A percentile compares a stretch with the other conserved stretches of the same genome.
Conservation (phyloP, 2,888 invertebrate genomes). For the Pterostichus niger region DNA sequence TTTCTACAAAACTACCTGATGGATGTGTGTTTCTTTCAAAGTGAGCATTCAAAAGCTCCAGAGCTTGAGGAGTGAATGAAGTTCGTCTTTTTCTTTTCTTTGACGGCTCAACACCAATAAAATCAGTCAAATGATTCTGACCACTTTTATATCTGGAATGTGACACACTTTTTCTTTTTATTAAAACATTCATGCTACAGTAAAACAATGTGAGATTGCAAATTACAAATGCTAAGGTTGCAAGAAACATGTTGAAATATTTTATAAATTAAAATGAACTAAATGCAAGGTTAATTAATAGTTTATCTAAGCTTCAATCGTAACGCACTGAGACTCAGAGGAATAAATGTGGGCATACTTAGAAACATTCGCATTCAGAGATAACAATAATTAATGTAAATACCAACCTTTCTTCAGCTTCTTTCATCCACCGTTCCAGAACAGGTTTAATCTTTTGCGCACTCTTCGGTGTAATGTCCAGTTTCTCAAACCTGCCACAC, state of each 20-base stretch:
- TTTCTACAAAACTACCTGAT: constrained; percentile 84
- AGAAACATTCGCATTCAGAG: constrained; percentile 40
- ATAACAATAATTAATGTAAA: constrained; percentile 65
- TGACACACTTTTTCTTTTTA: constrained; percentile 72
- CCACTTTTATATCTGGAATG: constrained; percentile 92
- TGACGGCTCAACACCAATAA: constrained; percentile 97
- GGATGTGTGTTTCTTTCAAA: constrained; percentile 99
- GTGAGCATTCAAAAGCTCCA: constrained; percentile 96
- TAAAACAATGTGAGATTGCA: constrained; percentile 18
- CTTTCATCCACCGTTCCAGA: constrained; percentile 99
- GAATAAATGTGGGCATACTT: constrained; percentile 41
- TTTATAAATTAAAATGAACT: constrained; percentile 52
- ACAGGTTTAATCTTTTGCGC: constrained; percentile 99
- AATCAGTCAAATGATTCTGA: constrained; percentile 95
- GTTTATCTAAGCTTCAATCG: constrained; percentile 46
- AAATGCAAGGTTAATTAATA: constrained; percentile 59
- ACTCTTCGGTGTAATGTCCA: constrained; percentile 99
- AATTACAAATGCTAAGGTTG: constrained; percentile 16
- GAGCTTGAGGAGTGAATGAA: constrained; percentile 97
- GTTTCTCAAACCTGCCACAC: constrained; percentile 93
- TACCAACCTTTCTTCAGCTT: constrained; percentile 96
- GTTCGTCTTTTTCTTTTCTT: constrained; percentile 98
- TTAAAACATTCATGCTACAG: constrained; percentile 67
- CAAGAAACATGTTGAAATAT: constrained; percentile 23
- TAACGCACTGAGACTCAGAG: background rate